Conservation (phyloP, 2,113 vertebrate genomes). For the Melanostigma gelatinosum region DNA sequence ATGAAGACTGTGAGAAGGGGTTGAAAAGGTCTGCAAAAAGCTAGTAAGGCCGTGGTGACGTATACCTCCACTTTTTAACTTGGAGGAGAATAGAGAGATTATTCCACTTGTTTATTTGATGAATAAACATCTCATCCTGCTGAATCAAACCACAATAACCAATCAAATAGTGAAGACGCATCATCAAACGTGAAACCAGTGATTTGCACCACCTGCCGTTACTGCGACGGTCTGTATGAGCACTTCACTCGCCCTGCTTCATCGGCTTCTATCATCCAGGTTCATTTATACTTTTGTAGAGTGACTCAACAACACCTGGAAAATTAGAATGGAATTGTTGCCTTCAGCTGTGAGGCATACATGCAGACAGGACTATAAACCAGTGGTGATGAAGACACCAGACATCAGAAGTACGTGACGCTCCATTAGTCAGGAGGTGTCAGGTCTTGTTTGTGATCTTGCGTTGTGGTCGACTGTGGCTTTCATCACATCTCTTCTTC, state of each 20-base stretch:
- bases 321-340: conserved; percentile 10
- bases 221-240: neutral
- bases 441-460: neutral
- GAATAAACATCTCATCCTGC: neutral
- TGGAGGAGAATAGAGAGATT: neutral
- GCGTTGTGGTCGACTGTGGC: neutral
- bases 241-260: neutral
- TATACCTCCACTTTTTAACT: neutral
- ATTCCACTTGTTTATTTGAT: neutral
- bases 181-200: conserved; percentile 1
- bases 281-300: neutral
- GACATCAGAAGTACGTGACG: neutral
- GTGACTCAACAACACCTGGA: conserved; percentile 10
- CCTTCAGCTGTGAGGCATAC: conserved; percentile 9
- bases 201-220: conserved; percentile 18
- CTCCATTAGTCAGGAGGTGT: neutral
- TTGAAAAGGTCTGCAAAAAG: neutral
- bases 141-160: neutral
- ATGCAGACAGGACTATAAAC: neutral
- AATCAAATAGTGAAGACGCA: neutral
- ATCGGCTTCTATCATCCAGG: neutral
- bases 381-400: neutral
- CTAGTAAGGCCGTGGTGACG: neutral
- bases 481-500: neutral
- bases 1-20: neutral